These are phyloP conservation scores for Cephonodes hylas DNA, from an alignment of 2,888 invertebrate genomes.

Conservation along the genomic window DNA sequence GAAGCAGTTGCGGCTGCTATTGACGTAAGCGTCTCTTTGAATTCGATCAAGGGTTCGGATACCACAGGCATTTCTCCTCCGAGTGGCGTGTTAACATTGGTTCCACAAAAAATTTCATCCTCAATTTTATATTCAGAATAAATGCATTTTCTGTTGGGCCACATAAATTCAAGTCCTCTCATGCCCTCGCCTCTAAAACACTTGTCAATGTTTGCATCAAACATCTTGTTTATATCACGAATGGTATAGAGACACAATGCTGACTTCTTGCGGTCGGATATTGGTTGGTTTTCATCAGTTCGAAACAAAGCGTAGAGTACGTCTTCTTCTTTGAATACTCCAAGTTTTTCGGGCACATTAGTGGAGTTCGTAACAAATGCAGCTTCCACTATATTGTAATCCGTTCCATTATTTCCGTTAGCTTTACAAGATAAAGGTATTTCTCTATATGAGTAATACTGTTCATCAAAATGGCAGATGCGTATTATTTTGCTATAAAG, in stretches of 20 bases:
- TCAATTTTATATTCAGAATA: slow-evolving; percentile 95
- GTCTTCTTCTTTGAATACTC: slow-evolving; percentile 95
- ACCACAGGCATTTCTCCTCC: slow-evolving; percentile 95
- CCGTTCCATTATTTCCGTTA: slow-evolving; percentile 85
- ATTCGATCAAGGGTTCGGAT: slow-evolving; percentile 91
- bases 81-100: slow-evolving; percentile 96
- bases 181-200: slow-evolving; percentile 96
- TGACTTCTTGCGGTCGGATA: slow-evolving; percentile 86
- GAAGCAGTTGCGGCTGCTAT: slow-evolving; percentile 97
- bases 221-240: slow-evolving; percentile 93
- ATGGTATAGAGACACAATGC: slow-evolving; percentile 97
- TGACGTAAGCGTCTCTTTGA: slow-evolving; percentile 91
- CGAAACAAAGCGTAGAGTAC: slow-evolving; percentile 97
- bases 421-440: slow-evolving; percentile 96
- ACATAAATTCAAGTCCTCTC: slow-evolving; percentile 94
- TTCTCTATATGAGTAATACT: slow-evolving; percentile 98
- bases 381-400: slow-evolving; percentile 96
- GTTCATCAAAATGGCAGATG: slow-evolving; percentile 96
- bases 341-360: slow-evolving; percentile 92
- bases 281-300: slow-evolving; percentile 82
- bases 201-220: slow-evolving; percentile 97
- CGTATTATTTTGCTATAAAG: slow-evolving; percentile 96
- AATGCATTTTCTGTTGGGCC: slow-evolving; percentile 93
- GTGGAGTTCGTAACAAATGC: slow-evolving; percentile 97
- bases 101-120: slow-evolving; percentile 97